These are phyloP conservation scores for Oeneis ivallda DNA, from an alignment of 2,888 invertebrate genomes.

Conservation along the genomic window DNA sequence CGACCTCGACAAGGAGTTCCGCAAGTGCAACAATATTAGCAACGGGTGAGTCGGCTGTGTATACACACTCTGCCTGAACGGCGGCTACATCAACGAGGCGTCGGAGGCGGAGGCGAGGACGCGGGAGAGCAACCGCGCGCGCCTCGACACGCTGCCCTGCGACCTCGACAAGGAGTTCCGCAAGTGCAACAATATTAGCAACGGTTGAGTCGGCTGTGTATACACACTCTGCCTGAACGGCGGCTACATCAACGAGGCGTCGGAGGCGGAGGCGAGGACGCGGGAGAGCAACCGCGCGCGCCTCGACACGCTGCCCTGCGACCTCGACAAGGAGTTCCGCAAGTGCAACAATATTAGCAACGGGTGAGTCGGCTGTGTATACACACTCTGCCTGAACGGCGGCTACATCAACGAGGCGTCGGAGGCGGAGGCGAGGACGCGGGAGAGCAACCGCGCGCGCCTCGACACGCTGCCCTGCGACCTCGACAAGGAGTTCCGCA, in stretches of 20 bases:
- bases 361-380: conserved; percentile 57
- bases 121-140: conserved; percentile 60
- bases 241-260: conserved; percentile 91
- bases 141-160: conserved; percentile 38
- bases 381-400: conserved; percentile 85
- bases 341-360: conserved; percentile 84
- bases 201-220: conserved; percentile 60
- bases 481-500: conserved; percentile 61
- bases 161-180: conserved; percentile 57
- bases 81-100: conserved; percentile 91
- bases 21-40: conserved; percentile 83
- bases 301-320: conserved; percentile 38
- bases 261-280: conserved; percentile 80
- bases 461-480: conserved; percentile 38
- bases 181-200: conserved; percentile 83
- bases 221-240: conserved; percentile 85
- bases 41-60: conserved; percentile 65
- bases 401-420: conserved; percentile 92
- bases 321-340: conserved; percentile 56
- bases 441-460: conserved; percentile 59
- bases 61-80: conserved; percentile 84
- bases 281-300: conserved; percentile 60
- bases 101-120: conserved; percentile 81
- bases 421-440: conserved; percentile 77
- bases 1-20: conserved; percentile 53